Conservation (phyloP, 2,888 invertebrate genomes). For the Cecidostiba fungosa region DNA sequence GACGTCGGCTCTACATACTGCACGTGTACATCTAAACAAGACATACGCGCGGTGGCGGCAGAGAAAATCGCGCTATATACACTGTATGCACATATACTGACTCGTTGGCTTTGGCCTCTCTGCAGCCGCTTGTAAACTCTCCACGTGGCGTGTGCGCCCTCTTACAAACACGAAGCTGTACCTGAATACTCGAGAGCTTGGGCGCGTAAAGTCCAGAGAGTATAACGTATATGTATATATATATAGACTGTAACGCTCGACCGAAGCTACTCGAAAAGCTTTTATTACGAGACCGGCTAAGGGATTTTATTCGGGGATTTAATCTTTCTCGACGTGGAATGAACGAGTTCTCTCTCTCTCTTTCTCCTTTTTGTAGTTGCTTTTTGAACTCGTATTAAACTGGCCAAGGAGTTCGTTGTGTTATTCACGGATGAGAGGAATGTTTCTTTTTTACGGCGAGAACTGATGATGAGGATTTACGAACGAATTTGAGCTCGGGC, state of each 20-base stretch:
- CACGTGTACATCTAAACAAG: not conserved
- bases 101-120: conserved; percentile 6
- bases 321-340: conserved; percentile 18
- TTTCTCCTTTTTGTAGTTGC: not conserved
- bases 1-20: not conserved
- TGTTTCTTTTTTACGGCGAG: not conserved
- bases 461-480: too few species aligned
- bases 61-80: not conserved
- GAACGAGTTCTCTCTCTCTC: not conserved
- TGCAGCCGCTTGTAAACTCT: conserved; percentile 2
- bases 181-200: not conserved
- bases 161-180: conserved; percentile 18
- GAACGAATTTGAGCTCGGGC: too few species aligned
- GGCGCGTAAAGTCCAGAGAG: not conserved
- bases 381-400: not conserved
- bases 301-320: conserved; percentile 30
- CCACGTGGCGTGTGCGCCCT: not conserved
- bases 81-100: not conserved
- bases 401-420: not conserved
- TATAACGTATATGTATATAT: too few species aligned
- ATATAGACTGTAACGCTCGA: not conserved
- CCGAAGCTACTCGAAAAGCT: not conserved
- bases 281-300: conserved; percentile 8
- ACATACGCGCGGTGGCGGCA: not conserved
- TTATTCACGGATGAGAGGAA: not conserved